Conservation (phyloP, 2,113 vertebrate genomes). For the Emydocephalus ijimae region DNA sequence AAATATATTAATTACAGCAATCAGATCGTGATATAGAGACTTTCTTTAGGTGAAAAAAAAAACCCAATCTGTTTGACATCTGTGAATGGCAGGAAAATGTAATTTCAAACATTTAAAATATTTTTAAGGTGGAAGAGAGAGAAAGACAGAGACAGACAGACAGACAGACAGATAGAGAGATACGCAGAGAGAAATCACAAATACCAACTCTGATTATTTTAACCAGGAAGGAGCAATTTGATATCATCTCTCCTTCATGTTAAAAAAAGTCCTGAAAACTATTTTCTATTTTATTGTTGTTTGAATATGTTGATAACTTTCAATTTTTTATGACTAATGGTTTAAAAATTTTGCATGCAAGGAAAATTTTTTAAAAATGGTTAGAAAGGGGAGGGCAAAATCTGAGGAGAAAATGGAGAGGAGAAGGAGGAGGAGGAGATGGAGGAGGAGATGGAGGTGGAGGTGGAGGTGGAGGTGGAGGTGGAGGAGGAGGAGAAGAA, state of each 20-base stretch:
- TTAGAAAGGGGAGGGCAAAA: background rate
- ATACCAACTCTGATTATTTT: background rate
- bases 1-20: slow-evolving; percentile 2
- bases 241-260: background rate
- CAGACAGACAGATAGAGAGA: background rate
- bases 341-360: background rate
- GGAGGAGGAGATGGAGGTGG: background rate
- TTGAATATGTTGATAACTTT: background rate
- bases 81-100: background rate
- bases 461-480: slow-evolving; percentile 24
- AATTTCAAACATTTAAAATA: slow-evolving; percentile 1
- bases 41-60: background rate
- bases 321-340: background rate
- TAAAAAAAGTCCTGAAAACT: background rate
- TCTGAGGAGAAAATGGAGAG: slow-evolving; percentile 33
- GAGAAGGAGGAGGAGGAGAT: background rate
- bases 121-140: background rate
- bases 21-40: slow-evolving; percentile 12
- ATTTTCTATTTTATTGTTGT: background rate
- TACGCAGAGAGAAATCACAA: background rate
- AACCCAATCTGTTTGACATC: slow-evolving; percentile 9
- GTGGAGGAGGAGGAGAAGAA: slow-evolving; percentile 18
- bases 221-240: background rate
- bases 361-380: background rate
- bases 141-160: background rate